Percentiles rank a stretch among this genome's conserved stretches.
Conservation (phyloP, 2,888 invertebrate species). For the Noctua janthe region DNA sequence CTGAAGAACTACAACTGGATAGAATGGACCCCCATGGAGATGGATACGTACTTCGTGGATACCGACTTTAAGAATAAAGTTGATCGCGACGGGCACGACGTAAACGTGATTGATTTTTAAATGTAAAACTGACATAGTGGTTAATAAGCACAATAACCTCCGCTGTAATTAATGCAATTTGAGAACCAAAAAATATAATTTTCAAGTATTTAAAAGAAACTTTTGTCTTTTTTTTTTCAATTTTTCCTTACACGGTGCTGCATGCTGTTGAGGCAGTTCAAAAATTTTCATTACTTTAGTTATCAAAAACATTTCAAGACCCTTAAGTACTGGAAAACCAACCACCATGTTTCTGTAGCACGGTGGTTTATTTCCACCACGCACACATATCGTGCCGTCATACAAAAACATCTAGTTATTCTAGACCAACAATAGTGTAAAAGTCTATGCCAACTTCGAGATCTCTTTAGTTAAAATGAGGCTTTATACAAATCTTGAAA, state of each 20-base stretch:
- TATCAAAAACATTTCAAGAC: not conserved
- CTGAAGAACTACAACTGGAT: slow-evolving; percentile 80
- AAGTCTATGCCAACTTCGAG: not conserved
- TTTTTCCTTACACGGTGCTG: not conserved
- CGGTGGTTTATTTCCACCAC: not conserved
- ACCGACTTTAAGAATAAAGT: slow-evolving; percentile 74
- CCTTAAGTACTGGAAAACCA: not conserved
- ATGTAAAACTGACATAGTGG: not conserved
- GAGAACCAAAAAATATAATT: slow-evolving; percentile 49
- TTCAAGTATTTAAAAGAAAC: slow-evolving; percentile 32
- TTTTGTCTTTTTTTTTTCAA: not conserved
- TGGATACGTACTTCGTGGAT: slow-evolving; percentile 77
- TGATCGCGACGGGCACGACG: slow-evolving; percentile 50
- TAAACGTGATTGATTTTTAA: slow-evolving; percentile 52
- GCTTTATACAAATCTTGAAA: not conserved
- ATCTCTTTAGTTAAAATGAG: not conserved
- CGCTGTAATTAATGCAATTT: slow-evolving; percentile 21
- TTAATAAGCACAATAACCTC: not conserved
- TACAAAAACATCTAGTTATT: not conserved
- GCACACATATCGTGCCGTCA: not conserved
- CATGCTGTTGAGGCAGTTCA: not conserved
- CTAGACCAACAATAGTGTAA: not conserved
- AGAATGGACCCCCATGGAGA: slow-evolving; percentile 75
- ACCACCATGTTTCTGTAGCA: not conserved
- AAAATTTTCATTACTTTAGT: not conserved